phyloP scores from a whole-genome alignment of 1,140 invertebrate genomes.

The Lordiphosa clarofinis region DNA sequence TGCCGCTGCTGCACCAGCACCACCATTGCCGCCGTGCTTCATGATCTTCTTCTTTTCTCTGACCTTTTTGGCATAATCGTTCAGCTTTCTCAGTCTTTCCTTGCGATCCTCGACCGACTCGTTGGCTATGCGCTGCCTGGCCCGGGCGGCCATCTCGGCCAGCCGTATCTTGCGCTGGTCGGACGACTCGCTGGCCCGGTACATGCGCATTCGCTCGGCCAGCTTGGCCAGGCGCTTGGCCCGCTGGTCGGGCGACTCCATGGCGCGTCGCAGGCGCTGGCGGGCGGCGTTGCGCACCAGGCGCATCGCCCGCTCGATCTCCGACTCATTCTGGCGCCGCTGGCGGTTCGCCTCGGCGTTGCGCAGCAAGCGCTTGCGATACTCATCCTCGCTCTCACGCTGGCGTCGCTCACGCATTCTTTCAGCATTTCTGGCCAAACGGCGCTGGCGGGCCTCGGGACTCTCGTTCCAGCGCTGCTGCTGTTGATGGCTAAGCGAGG shows the following conservation, averaged over 20 bases:
- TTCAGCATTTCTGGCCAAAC: constrained; percentile 79
- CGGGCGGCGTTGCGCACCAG: constrained; percentile 76
- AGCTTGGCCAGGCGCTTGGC: constrained; percentile 80
- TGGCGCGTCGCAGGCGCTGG: constrained; percentile 71
- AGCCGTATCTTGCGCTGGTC: constrained; percentile 81
- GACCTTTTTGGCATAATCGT: constrained; percentile 79
- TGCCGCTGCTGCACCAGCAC: constrained; percentile 26
- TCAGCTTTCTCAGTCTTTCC: constrained; percentile 77
- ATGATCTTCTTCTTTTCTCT: constrained; percentile 78
- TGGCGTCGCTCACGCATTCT: constrained; percentile 78
- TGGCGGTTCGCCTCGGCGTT: constrained; percentile 78
- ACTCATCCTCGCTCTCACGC: constrained; percentile 77
- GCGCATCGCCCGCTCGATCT: constrained; percentile 75
- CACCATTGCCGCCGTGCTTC: constrained; percentile 53
- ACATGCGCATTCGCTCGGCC: constrained; percentile 79
- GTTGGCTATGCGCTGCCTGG: constrained; percentile 81
- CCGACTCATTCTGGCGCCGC: constrained; percentile 73
- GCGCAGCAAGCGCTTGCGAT: constrained; percentile 67
- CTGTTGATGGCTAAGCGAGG: constrained; percentile 43
- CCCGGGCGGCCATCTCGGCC: constrained; percentile 81
- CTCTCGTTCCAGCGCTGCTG: constrained; percentile 78
- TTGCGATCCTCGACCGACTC: constrained; percentile 81
- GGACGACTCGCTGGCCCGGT: constrained; percentile 79
- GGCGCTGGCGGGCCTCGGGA: constrained; percentile 72
- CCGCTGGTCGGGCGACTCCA: constrained; percentile 81